These are phyloP conservation scores for Netelia fuscicornis DNA, from an alignment of 2,888 invertebrate genomes.

Conservation along the genomic window DNA sequence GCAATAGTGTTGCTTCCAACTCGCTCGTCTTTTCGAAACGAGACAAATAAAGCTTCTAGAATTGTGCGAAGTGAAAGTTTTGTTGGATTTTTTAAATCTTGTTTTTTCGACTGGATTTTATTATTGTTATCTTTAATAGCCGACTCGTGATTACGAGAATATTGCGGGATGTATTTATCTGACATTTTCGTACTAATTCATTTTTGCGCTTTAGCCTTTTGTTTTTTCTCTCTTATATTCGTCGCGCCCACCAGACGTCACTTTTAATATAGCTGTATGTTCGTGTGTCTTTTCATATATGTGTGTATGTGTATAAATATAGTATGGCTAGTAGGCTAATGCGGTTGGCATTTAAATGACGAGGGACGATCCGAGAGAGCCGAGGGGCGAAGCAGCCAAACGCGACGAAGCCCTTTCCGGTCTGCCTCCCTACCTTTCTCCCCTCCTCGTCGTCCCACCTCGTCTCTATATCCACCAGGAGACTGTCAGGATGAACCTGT, in stretches of 20 bases:
- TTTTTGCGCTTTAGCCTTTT: constrained; percentile 40
- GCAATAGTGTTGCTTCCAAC: neutral
- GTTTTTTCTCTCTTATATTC: constrained; percentile 22
- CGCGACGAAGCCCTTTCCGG: constrained; percentile 71
- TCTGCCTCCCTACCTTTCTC: constrained; percentile 44
- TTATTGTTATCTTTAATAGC: neutral
- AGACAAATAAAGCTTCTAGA: neutral
- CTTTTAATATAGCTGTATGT: constrained; percentile 16
- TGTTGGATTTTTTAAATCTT: no score
- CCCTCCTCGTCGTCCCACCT: constrained; percentile 36
- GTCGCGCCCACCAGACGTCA: constrained; percentile 30
- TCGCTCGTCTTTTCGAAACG: neutral
- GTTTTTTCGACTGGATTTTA: neutral
- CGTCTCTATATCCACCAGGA: constrained; percentile 6
- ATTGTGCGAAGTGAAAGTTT: neutral
- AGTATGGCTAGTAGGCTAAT: constrained; percentile 55
- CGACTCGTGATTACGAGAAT: neutral
- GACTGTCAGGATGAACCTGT: constrained; percentile 47
- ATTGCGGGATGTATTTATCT: constrained; percentile 27
- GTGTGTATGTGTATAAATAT: constrained; percentile 15
- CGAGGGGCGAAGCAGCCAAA: constrained; percentile 74
- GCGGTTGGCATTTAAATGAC: constrained; percentile 81
- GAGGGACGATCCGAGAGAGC: constrained; percentile 70
- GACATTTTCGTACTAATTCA: constrained; percentile 35
- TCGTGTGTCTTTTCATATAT: neutral